Evolutionary conservation across 2,113 vertebrate species (phyloP).

Genomic region (Oreotragus oreotragus): DNA sequence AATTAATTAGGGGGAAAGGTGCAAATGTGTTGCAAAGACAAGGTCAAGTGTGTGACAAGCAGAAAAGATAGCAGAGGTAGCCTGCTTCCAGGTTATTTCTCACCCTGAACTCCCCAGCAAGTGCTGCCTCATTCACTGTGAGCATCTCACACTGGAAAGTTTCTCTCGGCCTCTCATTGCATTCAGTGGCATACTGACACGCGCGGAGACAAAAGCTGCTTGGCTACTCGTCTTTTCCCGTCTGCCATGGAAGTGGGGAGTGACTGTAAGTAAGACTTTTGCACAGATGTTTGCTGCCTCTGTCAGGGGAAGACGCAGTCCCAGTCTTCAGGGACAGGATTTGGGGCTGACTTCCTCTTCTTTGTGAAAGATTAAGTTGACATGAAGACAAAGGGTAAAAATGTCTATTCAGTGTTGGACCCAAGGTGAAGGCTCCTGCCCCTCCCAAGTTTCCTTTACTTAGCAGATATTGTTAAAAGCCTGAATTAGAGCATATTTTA

Average conservation of each 20-base stretch:
- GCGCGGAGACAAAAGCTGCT: neutral
- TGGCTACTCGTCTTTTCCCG: neutral
- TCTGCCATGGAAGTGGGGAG: neutral
- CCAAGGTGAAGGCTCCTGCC: neutral
- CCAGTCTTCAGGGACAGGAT: neutral
- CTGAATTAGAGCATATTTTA: neutral
- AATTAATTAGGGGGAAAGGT: neutral
- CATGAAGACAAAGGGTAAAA: neutral
- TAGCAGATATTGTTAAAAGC: neutral
- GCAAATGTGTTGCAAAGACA: neutral
- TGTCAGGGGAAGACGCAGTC: neutral
- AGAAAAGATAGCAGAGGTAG: neutral
- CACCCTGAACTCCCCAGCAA: neutral
- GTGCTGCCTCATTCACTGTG: rapidly evolving
- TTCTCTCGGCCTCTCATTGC: neutral
- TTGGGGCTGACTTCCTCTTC: neutral
- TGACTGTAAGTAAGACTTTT: neutral
- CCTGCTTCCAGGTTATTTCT: neutral
- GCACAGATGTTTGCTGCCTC: neutral
- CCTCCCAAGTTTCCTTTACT: neutral
- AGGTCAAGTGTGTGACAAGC: neutral
- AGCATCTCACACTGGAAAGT: rapidly evolving
- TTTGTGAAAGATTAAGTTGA: neutral
- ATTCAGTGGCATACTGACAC: neutral
- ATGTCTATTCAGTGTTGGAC: neutral